These are phyloP conservation scores for Cancer borealis DNA, from an alignment of 2,888 invertebrate genomes.

Conservation along the genomic window DNA sequence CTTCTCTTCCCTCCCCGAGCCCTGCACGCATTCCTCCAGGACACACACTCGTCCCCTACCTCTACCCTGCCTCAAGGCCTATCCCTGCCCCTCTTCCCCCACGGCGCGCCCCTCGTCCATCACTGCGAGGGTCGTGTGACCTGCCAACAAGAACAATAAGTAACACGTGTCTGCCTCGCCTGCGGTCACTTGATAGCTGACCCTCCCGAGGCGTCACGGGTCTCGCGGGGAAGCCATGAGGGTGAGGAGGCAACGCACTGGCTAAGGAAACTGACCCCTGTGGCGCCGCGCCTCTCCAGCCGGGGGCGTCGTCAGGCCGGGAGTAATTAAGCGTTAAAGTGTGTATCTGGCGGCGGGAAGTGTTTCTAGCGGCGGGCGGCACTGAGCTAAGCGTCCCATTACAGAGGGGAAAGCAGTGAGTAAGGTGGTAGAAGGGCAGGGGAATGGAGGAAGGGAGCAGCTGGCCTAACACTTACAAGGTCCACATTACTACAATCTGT, in stretches of 20 bases:
- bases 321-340: slow-evolving; percentile 45
- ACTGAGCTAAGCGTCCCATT: slow-evolving; percentile 13
- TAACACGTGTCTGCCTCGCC: slow-evolving; percentile 40
- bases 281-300: not conserved
- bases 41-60: not conserved
- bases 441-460: not conserved
- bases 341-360: slow-evolving; percentile 45
- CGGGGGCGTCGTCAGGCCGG: not conserved
- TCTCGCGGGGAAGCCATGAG: not conserved
- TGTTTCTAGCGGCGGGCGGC: slow-evolving; percentile 17
- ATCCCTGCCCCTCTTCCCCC: not conserved
- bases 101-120: slow-evolving; percentile 4
- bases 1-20: not conserved
- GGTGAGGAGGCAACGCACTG: not conserved
- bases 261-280: not conserved
- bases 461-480: not conserved
- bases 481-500: slow-evolving; percentile 23
- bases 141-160: slow-evolving; percentile 40
- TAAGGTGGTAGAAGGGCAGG: not conserved
- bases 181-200: slow-evolving; percentile 43
- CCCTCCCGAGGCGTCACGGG: slow-evolving; percentile 16
- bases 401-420: not conserved
- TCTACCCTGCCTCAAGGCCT: not conserved
- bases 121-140: slow-evolving; percentile 33
- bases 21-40: not conserved